Percentiles rank a stretch among this genome's conserved stretches.
These are phyloP conservation scores for Brachionus rotundiformis DNA, from an alignment of 1,140 invertebrate species.

Conservation along the genomic window DNA sequence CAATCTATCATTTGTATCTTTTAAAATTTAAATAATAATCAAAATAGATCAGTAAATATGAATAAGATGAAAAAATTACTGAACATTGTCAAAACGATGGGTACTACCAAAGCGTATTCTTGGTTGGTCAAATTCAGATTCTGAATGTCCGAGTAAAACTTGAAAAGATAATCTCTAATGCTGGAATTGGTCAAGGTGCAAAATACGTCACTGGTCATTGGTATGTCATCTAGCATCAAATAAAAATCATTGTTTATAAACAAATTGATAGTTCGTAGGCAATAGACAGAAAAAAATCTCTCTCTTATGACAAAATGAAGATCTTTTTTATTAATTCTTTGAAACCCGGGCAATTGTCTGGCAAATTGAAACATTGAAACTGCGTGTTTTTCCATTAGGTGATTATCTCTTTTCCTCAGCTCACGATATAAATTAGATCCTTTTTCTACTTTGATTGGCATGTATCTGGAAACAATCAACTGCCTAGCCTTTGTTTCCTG, in stretches of 20 bases:
- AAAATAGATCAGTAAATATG: neutral
- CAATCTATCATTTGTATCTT: neutral
- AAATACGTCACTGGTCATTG: neutral
- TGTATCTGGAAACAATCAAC: neutral
- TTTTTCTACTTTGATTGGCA: neutral
- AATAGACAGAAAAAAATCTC: neutral
- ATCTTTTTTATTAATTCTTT: neutral
- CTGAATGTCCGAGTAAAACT: neutral
- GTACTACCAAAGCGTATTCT: neutral
- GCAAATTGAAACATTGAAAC: neutral
- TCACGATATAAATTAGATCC: neutral
- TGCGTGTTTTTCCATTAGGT: neutral
- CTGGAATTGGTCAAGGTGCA: neutral
- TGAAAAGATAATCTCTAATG: neutral
- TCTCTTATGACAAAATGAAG: neutral
- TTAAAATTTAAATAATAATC: neutral
- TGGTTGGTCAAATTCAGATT: neutral
- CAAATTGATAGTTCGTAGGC: neutral
- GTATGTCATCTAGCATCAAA: constrained; percentile 4
- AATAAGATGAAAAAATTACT: neutral
- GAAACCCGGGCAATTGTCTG: constrained; percentile 9
- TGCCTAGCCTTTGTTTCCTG: neutral
- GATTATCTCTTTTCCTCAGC: neutral
- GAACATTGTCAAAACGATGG: neutral
- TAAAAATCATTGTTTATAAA: constrained; percentile 36